Evolutionary conservation across 2,113 vertebrate genomes (phyloP).

Genomic region (Corythoichthys haematopterus): DNA sequence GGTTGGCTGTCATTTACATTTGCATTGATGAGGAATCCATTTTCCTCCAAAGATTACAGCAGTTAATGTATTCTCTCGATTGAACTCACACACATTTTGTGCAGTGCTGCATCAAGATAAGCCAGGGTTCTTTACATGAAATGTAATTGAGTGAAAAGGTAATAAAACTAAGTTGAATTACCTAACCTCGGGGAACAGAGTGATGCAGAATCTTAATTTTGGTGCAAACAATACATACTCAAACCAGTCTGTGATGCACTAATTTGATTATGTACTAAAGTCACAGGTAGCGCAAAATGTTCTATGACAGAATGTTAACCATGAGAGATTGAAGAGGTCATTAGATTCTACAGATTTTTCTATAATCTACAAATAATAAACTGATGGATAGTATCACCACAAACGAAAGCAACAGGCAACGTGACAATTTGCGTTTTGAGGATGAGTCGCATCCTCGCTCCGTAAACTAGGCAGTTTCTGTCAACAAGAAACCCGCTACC

Average conservation of each 20-base stretch:
- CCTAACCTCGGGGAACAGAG: conserved; percentile 33
- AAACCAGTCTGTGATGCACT: conserved; percentile 31
- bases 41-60: conserved; percentile 42
- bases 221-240: conserved; percentile 6
- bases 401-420: background rate
- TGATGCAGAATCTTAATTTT: conserved; percentile 3
- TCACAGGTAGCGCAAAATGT: background rate
- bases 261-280: conserved; percentile 2
- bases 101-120: background rate
- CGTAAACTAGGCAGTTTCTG: conserved; percentile 61
- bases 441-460: conserved; percentile 44
- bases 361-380: background rate
- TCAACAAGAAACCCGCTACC: conserved; percentile 54
- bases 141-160: conserved; percentile 24
- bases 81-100: background rate
- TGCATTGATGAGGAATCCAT: conserved; percentile 41
- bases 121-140: conserved; percentile 20
- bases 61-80: conserved; percentile 26
- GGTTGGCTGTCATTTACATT: conserved; percentile 48
- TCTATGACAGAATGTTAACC: background rate
- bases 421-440: conserved; percentile 19
- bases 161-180: conserved; percentile 5
- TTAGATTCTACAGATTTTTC: background rate
- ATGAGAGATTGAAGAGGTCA: too few species aligned
- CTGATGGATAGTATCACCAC: background rate